Base-by-base conservation (phyloP, 2,113 vertebrate genomes). In the Irena cyanogastra region DNA sequence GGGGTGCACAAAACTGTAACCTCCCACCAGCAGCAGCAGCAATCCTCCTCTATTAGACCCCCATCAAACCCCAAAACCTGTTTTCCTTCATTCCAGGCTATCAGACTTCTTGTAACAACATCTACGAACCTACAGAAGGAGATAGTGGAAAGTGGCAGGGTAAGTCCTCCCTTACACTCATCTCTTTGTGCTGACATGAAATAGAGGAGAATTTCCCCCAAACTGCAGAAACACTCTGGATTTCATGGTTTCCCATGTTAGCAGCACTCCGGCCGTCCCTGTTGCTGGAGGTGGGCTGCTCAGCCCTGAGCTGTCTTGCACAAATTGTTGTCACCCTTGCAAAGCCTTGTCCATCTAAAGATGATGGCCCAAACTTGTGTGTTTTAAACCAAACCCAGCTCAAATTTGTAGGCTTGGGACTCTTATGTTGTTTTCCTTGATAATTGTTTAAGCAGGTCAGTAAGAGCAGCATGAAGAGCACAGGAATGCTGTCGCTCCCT, bases 41-140 rank as follows among this genome's bases (percentile, higher is more conserved):
- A 31, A 0, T 47, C 45, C 33, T 42, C 47, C 74, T 78, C 39
- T 78, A 0, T 53, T 31, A 70, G 66, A 81, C 23, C 33, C 28
- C 14, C n/a, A 22, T 24, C 85, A 49, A 80, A 63, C 71, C 54
- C 44, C 45, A 14, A 35, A 74, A 44, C 66, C 54, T n/a, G 13
- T 49, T 91, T 30, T 66, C 3, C 18, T 87, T 61, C 2, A 0
- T 93, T 94, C 74, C 87, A 99, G 99, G 99, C 99, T 44, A 99
- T 99, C 88, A 98, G 98, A 75, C 98, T 99, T 82, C 97, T 99
- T 63, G 98, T 99, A 61, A 94, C 97, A 60, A 98, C 99, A 2
- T 99, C 99, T 54, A 99, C 99, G 0, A 98, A 98, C 94, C 90
- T 99, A 28, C 99, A 99, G 94, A 99, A 99, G 97, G 99, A 99